These are phyloP conservation scores for Agrilus mali DNA, from an alignment of 2,888 invertebrate genomes.

Conservation along the genomic window DNA sequence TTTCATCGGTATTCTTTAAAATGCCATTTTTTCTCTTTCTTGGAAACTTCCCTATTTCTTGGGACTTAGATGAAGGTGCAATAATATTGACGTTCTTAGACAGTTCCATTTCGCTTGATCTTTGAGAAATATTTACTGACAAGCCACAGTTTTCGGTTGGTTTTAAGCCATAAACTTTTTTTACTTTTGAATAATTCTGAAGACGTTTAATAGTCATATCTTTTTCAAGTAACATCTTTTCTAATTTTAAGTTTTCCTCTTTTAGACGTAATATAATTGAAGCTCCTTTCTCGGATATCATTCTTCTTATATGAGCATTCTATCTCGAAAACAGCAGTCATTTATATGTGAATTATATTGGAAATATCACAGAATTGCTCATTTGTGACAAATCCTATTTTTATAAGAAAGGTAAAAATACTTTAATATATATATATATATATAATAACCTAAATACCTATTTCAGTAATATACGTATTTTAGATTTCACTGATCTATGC, in stretches of 20 bases:
- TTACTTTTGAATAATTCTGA: constrained; percentile 11
- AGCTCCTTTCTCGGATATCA: constrained; percentile 15
- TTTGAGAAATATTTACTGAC: neutral
- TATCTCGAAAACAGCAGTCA: too few relatives aligned
- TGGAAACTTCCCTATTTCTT: neutral
- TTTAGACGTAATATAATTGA: constrained; percentile 14
- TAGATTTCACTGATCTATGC: too few relatives aligned
- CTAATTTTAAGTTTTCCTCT: constrained; percentile 11
- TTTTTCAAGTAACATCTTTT: constrained; percentile 11
- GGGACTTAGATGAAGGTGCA: neutral
- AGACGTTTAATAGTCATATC: constrained; percentile 13
- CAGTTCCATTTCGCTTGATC: neutral
- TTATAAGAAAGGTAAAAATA: neutral
- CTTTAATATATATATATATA: too few relatives aligned
- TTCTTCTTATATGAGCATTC: constrained; percentile 9
- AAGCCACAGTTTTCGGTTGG: neutral
- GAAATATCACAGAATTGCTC: neutral
- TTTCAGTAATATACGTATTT: too few relatives aligned
- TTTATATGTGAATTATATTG: too few relatives aligned
- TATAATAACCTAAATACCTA: too few relatives aligned
- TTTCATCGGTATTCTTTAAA: too few relatives aligned
- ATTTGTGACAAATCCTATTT: neutral
- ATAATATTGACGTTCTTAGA: too few relatives aligned
- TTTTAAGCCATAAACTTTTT: constrained; percentile 11
- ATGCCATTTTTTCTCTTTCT: neutral